phyloP scores from a whole-genome alignment of 2,888 invertebrate species.

The Anthoptus insignis region DNA sequence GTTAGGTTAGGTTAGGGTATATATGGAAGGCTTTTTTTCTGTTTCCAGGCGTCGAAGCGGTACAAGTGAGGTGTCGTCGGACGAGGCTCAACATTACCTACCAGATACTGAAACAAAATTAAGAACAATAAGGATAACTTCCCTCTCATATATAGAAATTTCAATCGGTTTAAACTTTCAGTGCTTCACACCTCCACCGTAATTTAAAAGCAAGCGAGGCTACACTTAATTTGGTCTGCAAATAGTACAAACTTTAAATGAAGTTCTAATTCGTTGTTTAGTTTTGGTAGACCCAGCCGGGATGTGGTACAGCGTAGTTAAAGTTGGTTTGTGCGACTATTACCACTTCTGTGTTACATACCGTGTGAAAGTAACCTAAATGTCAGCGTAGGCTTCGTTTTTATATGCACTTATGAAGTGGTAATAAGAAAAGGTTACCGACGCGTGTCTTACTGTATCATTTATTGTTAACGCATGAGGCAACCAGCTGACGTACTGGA shows the following conservation, averaged over 20 bases:
- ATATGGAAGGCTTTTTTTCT: too few species aligned
- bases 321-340: not conserved
- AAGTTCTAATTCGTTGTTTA: conserved; percentile 13
- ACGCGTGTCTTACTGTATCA: too few species aligned
- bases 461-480: too few species aligned
- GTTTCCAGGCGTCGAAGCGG: too few species aligned
- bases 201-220: conserved; percentile 4
- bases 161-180: not conserved
- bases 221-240: not conserved
- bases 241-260: conserved; percentile 6
- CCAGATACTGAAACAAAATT: too few species aligned
- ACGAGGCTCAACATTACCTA: too few species aligned
- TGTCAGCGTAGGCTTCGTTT: not conserved
- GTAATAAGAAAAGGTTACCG: not conserved
- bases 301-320: not conserved
- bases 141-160: too few species aligned
- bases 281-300: conserved; percentile 1
- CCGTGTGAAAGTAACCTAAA: conserved; percentile 4
- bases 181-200: not conserved
- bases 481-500: too few species aligned
- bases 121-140: too few species aligned
- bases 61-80: too few species aligned
- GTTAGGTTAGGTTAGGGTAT: too few species aligned
- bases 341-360: conserved; percentile 6
- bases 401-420: not conserved